Base-by-base conservation (phyloP, 37 sponge, comb jelly and placozoan genomes). In the Aplysina aerophoba region DNA sequence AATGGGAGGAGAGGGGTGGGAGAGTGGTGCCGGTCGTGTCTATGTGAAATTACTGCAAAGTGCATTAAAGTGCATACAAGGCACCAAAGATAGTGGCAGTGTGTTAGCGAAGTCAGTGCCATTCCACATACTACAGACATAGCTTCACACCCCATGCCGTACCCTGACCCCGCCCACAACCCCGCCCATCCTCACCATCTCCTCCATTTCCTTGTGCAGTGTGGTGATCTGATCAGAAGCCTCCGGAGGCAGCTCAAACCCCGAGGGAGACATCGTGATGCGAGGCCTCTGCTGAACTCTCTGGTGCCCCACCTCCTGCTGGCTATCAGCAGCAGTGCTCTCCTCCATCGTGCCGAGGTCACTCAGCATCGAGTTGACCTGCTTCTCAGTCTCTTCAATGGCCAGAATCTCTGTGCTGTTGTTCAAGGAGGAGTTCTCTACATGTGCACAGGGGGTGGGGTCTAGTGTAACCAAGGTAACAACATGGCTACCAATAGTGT, bases 161-260 rank as follows among this genome's bases (percentile, higher is more conserved):
- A 65, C 71, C 71, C 13, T 35, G 30, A 15, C 28, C 71, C 28
- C 71, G 30, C 71, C 28, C 71, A 69, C 33, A 69, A 15, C 28
- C 71, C 28, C 71, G 30, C 71, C 28, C 71, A 69, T 35, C 17
- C 78, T n/a, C 78, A 75, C 78, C 78, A 53, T 50, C 25, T 41
- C 16, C 21, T 40, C 78, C 54, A 40, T 75, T 36, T 75, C n/a
- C 54, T 75, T 44, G 1, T 40, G 44, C 20, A 75, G 25, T 20
- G 44, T 50, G 37, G 78, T 44, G 40, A 75, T 17, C 20, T 19
- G 54, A 75, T 40, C 15, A 40, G 78, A 75, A 0, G 25, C 78
- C 25, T 40, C 44, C 14, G 78, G 78, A 36, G 78, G 78, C 53
- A 75, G 54, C 54, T 75, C 78, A 75, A 75, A 75, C 39, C 78